Evolutionary conservation across 1,140 invertebrate genomes (phyloP).

Genomic region (Oppia nitens): DNA sequence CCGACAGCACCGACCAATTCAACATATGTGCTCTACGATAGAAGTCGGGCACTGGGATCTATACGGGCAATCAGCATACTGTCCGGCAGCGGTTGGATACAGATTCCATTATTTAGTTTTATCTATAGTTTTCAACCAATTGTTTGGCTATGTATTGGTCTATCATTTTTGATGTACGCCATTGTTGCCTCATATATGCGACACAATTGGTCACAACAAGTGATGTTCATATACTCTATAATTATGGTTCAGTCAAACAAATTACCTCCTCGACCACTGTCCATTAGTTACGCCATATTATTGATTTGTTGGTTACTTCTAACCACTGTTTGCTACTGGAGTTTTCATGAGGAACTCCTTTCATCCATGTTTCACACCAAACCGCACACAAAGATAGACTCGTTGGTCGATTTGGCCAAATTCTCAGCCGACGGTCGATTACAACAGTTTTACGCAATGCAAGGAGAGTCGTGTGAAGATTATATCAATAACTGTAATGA

Average conservation of each 20-base stretch:
- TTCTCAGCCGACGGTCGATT: neutral
- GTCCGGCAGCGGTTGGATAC: neutral
- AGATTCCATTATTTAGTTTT: neutral
- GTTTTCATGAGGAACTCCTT: neutral
- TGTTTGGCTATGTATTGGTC: neutral
- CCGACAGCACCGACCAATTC: no score
- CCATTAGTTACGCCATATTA: neutral
- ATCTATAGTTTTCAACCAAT: neutral
- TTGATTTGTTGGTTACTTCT: neutral
- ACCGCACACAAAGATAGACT: neutral
- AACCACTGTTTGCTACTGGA: neutral
- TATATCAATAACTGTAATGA: neutral
- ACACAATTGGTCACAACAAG: no score
- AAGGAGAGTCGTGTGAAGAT: neutral
- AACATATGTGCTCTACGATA: no score
- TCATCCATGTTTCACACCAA: neutral
- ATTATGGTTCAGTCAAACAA: neutral
- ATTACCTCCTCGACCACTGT: neutral
- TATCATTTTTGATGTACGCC: neutral
- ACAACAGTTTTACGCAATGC: neutral
- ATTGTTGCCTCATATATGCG: neutral
- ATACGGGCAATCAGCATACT: neutral
- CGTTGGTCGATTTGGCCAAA: neutral
- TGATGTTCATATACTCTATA: neutral
- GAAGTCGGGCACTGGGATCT: neutral